These are phyloP conservation scores for Drosophila ezoana DNA, from an alignment of 2,888 invertebrate genomes.

Conservation along the genomic window DNA sequence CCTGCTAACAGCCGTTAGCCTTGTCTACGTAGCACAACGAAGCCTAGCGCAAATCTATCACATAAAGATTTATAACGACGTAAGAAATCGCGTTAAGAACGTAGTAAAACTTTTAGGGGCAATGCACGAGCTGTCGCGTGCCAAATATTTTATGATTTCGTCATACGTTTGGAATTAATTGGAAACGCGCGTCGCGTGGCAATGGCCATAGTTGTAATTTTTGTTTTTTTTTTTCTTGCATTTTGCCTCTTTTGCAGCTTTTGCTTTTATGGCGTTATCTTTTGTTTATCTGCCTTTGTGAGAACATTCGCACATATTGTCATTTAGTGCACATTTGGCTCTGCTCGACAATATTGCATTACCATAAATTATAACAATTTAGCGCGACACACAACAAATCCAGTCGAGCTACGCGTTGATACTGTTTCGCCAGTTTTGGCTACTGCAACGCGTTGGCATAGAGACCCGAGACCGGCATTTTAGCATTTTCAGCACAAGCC, in stretches of 20 bases:
- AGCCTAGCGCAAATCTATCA: background rate
- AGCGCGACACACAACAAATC: conserved; percentile 34
- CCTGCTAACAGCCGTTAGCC: conserved; percentile 31
- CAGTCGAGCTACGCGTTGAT: conserved; percentile 39
- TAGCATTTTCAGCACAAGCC: conserved; percentile 13
- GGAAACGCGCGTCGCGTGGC: conserved; percentile 36
- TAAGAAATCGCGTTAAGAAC: conserved; percentile 14
- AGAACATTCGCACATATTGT: conserved; percentile 16
- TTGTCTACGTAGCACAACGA: conserved; percentile 16
- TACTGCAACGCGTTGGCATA: conserved; percentile 41
- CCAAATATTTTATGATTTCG: conserved; percentile 54
- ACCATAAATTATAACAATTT: conserved; percentile 23
- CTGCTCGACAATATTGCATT: conserved; percentile 23
- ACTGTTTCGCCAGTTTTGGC: conserved; percentile 47
- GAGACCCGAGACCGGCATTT: conserved; percentile 68
- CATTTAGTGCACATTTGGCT: conserved; percentile 34
- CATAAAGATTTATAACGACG: background rate
- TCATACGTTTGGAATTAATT: conserved; percentile 30
- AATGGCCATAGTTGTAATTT: conserved; percentile 17
- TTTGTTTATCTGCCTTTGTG: conserved; percentile 13
- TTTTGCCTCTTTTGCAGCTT: background rate
- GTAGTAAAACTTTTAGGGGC: conserved; percentile 22
- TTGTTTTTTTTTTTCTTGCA: conserved; percentile 5
- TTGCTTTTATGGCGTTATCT: conserved; percentile 3
- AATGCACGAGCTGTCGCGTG: conserved; percentile 47